Conservation (phyloP, 2,888 invertebrate genomes). For the Himalopsyche anomala region DNA sequence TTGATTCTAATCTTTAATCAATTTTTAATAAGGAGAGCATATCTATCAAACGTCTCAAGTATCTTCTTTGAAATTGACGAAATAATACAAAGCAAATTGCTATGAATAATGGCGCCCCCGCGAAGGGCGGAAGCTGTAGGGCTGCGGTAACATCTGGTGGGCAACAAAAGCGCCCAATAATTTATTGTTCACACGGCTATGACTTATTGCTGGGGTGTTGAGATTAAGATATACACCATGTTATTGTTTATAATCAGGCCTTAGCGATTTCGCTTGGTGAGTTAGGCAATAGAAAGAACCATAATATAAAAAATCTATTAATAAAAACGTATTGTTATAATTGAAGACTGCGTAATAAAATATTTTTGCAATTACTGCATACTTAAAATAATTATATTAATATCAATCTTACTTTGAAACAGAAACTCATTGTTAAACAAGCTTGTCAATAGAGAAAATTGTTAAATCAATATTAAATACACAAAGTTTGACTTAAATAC, state of each 20-base stretch:
- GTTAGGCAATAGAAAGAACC: neutral
- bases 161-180: constrained; percentile 21
- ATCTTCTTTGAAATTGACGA: constrained; percentile 2
- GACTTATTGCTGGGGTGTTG: constrained; percentile 2
- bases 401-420: too few relatives aligned
- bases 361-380: too few relatives aligned
- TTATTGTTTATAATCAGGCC: neutral
- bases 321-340: too few relatives aligned
- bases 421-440: too few relatives aligned
- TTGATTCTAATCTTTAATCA: too few relatives aligned
- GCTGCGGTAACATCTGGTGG: constrained; percentile 12
- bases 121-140: neutral
- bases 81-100: neutral
- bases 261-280: neutral
- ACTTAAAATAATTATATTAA: too few relatives aligned
- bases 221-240: constrained; percentile 20
- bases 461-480: too few relatives aligned
- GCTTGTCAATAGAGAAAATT: too few relatives aligned
- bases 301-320: neutral
- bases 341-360: too few relatives aligned
- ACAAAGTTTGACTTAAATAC: too few relatives aligned
- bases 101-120: constrained; percentile 16
- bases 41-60: neutral
- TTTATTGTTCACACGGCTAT: constrained; percentile 14
- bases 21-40: neutral